These are phyloP conservation scores for Panopea generosa DNA, from an alignment of 2,888 invertebrate species.

Conservation along the genomic window DNA sequence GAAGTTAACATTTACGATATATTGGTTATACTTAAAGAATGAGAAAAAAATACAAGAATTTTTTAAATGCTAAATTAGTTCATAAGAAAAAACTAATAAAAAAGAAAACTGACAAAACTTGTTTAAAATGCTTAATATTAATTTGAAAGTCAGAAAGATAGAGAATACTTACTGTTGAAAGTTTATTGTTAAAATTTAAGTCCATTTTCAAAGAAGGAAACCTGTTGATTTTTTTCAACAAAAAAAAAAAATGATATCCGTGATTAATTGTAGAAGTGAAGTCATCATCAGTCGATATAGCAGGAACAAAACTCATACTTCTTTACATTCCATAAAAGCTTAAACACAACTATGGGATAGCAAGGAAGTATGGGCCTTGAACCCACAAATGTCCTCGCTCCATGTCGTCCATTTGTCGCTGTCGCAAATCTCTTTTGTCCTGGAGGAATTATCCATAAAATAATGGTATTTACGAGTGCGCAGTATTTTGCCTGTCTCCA, in stretches of 20 bases:
- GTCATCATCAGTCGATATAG: neutral
- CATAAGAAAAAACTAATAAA: too few relatives aligned
- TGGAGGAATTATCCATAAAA: neutral
- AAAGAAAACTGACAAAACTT: too few relatives aligned
- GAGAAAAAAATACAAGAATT: too few relatives aligned
- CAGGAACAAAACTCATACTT: slow-evolving; percentile 88
- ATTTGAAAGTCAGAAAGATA: neutral
- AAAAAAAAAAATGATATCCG: neutral
- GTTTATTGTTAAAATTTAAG: neutral
- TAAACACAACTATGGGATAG: slow-evolving; percentile 92
- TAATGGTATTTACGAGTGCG: slow-evolving; percentile 33
- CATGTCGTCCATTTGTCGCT: slow-evolving; percentile 1
- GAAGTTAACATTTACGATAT: too few relatives aligned
- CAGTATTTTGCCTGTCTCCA: slow-evolving; percentile 41
- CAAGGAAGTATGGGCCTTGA: slow-evolving; percentile 95
- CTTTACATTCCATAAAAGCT: slow-evolving; percentile 98
- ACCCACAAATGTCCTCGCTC: slow-evolving; percentile 13
- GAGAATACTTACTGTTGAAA: neutral
- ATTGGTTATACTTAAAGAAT: too few relatives aligned
- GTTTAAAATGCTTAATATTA: too few relatives aligned
- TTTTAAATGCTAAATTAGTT: too few relatives aligned
- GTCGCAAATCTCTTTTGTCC: slow-evolving; percentile 1
- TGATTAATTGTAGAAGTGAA: neutral
- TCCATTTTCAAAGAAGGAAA: neutral
- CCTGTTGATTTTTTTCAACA: slow-evolving; percentile 11